phyloP scores from a whole-genome alignment of 2,888 invertebrate species.

The Epiperipatus broadwayi region DNA sequence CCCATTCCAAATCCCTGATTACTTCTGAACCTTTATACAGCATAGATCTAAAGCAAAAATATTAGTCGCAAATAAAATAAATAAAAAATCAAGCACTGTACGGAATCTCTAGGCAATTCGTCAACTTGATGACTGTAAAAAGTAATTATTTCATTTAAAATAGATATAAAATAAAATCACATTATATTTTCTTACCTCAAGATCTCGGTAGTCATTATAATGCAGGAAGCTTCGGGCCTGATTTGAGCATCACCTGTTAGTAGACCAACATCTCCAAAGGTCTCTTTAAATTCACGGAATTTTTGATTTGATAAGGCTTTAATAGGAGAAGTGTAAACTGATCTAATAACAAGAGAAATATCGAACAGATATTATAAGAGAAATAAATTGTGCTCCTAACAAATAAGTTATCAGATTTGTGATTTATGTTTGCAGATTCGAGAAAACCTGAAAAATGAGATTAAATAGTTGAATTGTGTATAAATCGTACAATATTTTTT shows the following conservation, averaged over 20 bases:
- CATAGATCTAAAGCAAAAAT: conserved; percentile 48
- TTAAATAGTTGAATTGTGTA: too few relatives aligned
- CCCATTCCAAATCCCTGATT: conserved; percentile 87
- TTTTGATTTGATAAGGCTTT: conserved; percentile 98
- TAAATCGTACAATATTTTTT: too few relatives aligned
- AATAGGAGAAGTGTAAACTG: conserved; percentile 95
- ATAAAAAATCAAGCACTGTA: neutral
- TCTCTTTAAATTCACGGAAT: conserved; percentile 82
- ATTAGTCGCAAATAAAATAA: neutral
- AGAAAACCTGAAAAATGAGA: too few relatives aligned
- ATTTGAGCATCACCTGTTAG: conserved; percentile 91
- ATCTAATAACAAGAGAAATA: conserved; percentile 32
- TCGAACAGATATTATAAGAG: neutral
- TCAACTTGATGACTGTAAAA: too few relatives aligned
- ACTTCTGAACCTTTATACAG: conserved; percentile 80
- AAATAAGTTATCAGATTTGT: too few relatives aligned
- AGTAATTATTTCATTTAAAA: too few relatives aligned
- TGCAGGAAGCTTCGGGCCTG: conserved; percentile 72
- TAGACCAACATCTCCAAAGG: conserved; percentile 77
- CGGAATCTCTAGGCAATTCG: too few relatives aligned
- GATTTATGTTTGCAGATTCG: too few relatives aligned
- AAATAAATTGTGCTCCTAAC: too few relatives aligned
- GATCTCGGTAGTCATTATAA: conserved; percentile 99
- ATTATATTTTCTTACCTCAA: conserved; percentile 36
- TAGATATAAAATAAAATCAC: neutral